A percentile compares a stretch with the other conserved stretches of the same genome.
Evolutionary conservation across 2,888 invertebrate genomes (phyloP).

Genomic region (Cephus rjabovi): DNA sequence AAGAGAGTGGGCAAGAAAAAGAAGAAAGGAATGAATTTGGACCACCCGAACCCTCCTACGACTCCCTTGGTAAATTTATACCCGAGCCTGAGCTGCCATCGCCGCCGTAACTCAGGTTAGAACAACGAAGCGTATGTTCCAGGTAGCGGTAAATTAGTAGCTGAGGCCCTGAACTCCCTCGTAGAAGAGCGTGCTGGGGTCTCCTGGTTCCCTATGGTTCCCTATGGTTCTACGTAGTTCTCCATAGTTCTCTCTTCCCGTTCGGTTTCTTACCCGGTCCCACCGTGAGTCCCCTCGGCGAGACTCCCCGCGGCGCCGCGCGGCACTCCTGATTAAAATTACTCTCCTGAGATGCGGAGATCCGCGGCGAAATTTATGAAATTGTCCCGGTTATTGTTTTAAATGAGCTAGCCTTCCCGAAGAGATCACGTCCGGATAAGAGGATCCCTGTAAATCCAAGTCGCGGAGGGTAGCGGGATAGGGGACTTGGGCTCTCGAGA

Average conservation of each 20-base stretch:
- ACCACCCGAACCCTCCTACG: constrained; percentile 35
- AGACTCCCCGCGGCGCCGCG: constrained; percentile 55
- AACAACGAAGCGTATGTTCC: constrained; percentile 51
- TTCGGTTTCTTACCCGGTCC: background rate
- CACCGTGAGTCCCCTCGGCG: constrained; percentile 12
- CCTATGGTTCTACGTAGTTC: constrained; percentile 1
- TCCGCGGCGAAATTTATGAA: constrained; percentile 60
- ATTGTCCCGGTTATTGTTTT: constrained; percentile 63
- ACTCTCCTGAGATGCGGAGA: constrained; percentile 50
- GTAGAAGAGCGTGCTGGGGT: constrained; percentile 26
- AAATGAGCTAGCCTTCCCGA: constrained; percentile 53
- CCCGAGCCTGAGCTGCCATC: constrained; percentile 39
- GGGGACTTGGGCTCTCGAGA: background rate
- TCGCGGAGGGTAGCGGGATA: constrained; percentile 8
- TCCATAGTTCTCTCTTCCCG: background rate
- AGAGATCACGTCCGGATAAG: constrained; percentile 57
- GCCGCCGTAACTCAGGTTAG: constrained; percentile 58
- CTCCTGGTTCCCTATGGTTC: constrained; percentile 15
- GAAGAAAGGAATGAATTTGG: constrained; percentile 33
- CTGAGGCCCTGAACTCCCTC: constrained; percentile 50
- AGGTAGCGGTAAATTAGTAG: constrained; percentile 63
- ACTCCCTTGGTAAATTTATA: constrained; percentile 29
- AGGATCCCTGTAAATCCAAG: constrained; percentile 47
- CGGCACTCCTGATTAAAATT: constrained; percentile 64
- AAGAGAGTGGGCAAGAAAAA: background rate